phyloP scores from a whole-genome alignment of 2,888 invertebrate species.

The Mamestra brassicae region DNA sequence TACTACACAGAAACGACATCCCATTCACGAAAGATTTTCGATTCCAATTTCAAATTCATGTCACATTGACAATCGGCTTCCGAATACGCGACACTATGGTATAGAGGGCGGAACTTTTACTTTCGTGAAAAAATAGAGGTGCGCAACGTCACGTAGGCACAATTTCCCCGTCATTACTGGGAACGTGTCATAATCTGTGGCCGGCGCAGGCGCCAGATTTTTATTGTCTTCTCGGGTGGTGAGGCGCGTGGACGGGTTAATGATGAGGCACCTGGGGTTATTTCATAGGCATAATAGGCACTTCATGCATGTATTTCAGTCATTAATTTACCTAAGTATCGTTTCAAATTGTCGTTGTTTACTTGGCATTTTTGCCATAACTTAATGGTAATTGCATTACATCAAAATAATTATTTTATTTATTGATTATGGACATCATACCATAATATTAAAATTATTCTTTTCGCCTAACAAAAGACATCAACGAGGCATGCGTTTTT shows the following conservation, averaged over 20 bases:
- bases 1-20: conserved; percentile 71
- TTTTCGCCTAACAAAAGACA: conserved; percentile 59
- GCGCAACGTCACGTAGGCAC: conserved; percentile 84
- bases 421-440: too few species aligned
- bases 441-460: not conserved
- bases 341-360: not conserved
- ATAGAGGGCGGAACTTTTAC: conserved; percentile 82
- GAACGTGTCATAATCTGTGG: conserved; percentile 87
- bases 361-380: too few species aligned
- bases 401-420: too few species aligned
- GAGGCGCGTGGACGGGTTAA: conserved; percentile 69
- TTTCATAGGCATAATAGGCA: conserved; percentile 44
- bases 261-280: conserved; percentile 60
- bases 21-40: conserved; percentile 63
- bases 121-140: conserved; percentile 78
- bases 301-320: not conserved
- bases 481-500: conserved; percentile 56
- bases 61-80: conserved; percentile 80
- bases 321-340: not conserved
- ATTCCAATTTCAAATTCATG: conserved; percentile 81
- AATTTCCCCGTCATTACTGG: conserved; percentile 87
- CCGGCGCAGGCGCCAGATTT: conserved; percentile 86
- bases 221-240: conserved; percentile 81
- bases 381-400: too few species aligned
- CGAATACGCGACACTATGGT: conserved; percentile 81